These are phyloP conservation scores for Drosophila micromelanica DNA, from an alignment of 1,140 invertebrate genomes.

Conservation along the genomic window DNA sequence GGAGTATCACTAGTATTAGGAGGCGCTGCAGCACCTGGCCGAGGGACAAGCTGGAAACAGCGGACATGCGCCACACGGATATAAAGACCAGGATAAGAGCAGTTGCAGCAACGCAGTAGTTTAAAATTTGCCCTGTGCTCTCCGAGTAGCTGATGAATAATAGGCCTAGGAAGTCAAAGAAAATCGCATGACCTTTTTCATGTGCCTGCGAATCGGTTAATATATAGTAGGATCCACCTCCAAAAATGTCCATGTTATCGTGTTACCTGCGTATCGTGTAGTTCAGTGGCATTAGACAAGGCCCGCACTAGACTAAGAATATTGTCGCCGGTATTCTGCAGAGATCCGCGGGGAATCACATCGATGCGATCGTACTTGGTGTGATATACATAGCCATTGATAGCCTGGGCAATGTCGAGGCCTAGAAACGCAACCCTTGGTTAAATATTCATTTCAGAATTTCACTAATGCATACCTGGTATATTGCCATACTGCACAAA, in stretches of 20 bases:
- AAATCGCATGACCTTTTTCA: slow-evolving; percentile 87
- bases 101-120: slow-evolving; percentile 85
- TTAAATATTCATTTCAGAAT: not conserved
- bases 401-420: slow-evolving; percentile 95
- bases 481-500: slow-evolving; percentile 88
- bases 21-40: slow-evolving; percentile 49
- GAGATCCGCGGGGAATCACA: slow-evolving; percentile 90
- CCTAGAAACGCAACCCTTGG: slow-evolving; percentile 18
- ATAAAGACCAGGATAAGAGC: slow-evolving; percentile 80
- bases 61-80: slow-evolving; percentile 66
- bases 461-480: slow-evolving; percentile 72
- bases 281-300: slow-evolving; percentile 87
- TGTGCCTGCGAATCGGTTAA: slow-evolving; percentile 85
- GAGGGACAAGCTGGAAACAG: slow-evolving; percentile 29
- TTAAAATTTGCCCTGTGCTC: slow-evolving; percentile 85
- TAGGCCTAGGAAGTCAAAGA: slow-evolving; percentile 91
- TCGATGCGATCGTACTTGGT: slow-evolving; percentile 92
- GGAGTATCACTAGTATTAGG: slow-evolving; percentile 49
- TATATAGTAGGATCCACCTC: not conserved
- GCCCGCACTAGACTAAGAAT: slow-evolving; percentile 88
- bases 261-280: slow-evolving; percentile 84
- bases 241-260: too few species aligned
- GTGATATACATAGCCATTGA: slow-evolving; percentile 96
- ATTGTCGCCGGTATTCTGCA: slow-evolving; percentile 93
- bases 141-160: slow-evolving; percentile 88